These are phyloP conservation scores for Ispidina lecontei DNA, from an alignment of 2,797 vertebrate species.

Conservation along the genomic window DNA sequence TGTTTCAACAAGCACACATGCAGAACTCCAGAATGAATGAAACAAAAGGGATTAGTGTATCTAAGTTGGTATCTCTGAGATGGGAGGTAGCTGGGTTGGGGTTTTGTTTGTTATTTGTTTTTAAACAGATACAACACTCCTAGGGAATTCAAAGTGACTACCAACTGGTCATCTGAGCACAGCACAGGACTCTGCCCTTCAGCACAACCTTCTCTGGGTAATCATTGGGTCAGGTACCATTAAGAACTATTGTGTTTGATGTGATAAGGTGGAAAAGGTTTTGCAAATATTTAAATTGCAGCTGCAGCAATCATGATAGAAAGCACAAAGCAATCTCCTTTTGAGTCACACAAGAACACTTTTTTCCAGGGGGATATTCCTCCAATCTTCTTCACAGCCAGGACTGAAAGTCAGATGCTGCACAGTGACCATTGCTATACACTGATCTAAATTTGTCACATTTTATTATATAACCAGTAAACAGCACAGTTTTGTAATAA, in stretches of 20 bases:
- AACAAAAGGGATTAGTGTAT: background rate
- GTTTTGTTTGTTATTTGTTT: background rate
- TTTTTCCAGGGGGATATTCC: background rate
- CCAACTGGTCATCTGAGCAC: background rate
- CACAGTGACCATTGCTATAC: background rate
- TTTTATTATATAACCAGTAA: background rate
- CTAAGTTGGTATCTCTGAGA: background rate
- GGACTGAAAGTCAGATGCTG: background rate
- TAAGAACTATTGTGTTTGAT: background rate
- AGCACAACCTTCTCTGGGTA: background rate
- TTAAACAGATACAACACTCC: background rate
- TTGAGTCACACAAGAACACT: background rate
- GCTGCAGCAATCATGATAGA: background rate
- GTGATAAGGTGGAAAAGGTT: background rate
- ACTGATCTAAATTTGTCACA: background rate
- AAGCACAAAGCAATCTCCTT: background rate
- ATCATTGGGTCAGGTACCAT: background rate
- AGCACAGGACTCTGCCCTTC: background rate
- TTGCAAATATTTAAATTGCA: conserved; percentile 24
- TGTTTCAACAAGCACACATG: background rate
- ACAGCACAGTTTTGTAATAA: background rate
- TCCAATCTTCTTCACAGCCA: background rate
- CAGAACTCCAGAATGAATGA: background rate
- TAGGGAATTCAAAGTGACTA: background rate
- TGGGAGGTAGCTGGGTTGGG: background rate